phyloP scores from a whole-genome alignment of 2,113 vertebrate genomes.

The Rousettus leschenaultii region DNA sequence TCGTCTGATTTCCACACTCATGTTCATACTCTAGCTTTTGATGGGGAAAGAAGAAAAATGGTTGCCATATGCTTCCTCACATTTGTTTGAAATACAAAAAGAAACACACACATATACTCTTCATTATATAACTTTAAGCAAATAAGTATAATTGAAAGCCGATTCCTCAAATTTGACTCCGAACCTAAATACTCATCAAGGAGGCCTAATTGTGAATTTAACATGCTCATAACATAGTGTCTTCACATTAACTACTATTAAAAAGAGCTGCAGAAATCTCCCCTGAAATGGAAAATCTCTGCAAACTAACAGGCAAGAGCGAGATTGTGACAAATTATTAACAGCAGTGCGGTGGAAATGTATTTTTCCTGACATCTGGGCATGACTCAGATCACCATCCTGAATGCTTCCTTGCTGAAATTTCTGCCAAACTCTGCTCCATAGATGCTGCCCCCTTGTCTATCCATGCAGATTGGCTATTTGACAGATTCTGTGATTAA shows the following conservation, averaged over 20 bases:
- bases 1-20: not conserved
- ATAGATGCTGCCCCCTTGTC: not conserved
- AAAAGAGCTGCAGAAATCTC: constrained; percentile 19
- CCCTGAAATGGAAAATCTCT: constrained; percentile 10
- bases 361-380: constrained; percentile 5
- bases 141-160: not conserved
- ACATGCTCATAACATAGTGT: constrained; percentile 12
- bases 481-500: not conserved
- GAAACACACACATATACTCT: not conserved
- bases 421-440: not conserved
- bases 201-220: constrained; percentile 31
- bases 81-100: constrained; percentile 22
- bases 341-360: not conserved
- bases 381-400: not conserved
- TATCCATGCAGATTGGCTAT: not conserved
- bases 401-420: not conserved
- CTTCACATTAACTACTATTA: constrained; percentile 18
- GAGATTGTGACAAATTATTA: not conserved
- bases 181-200: not conserved
- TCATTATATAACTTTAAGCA: not conserved
- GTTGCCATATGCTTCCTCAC: constrained; percentile 20
- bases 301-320: not conserved
- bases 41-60: constrained; percentile 22
- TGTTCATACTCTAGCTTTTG: not conserved
- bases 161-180: constrained; percentile 13